Evolutionary conservation across 2,888 invertebrate genomes (phyloP).

Genomic region (Eupithecia inturbata): DNA sequence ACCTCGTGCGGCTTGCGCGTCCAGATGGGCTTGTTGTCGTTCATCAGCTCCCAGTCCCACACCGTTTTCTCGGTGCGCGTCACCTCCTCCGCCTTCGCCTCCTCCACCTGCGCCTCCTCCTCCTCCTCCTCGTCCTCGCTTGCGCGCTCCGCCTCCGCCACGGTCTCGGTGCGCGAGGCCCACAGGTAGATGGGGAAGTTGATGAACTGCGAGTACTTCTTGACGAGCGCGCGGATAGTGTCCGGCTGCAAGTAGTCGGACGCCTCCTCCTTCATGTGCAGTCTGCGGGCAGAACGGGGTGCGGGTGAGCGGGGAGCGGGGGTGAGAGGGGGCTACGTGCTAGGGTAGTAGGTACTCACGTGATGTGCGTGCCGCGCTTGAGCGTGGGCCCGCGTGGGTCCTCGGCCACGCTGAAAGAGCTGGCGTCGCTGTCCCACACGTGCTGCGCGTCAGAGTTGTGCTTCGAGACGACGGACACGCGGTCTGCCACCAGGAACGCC

Average conservation of each 20-base stretch:
- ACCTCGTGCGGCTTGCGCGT: slow-evolving; percentile 95
- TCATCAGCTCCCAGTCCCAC: slow-evolving; percentile 99
- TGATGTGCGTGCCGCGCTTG: slow-evolving; percentile 94
- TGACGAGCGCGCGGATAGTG: slow-evolving; percentile 94
- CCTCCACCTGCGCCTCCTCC: slow-evolving; percentile 86
- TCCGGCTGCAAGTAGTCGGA: slow-evolving; percentile 97
- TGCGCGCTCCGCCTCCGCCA: slow-evolving; percentile 45
- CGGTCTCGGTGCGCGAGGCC: slow-evolving; percentile 84
- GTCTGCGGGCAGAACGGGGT: slow-evolving; percentile 75
- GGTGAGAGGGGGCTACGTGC: not conserved
- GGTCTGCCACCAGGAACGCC: slow-evolving; percentile 97
- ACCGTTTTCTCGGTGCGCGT: slow-evolving; percentile 96
- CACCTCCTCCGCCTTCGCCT: slow-evolving; percentile 81
- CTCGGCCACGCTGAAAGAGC: slow-evolving; percentile 93
- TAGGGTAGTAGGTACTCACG: slow-evolving; percentile 67
- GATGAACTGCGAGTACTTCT: slow-evolving; percentile 99
- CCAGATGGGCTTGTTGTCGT: slow-evolving; percentile 99
- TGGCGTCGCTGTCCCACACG: slow-evolving; percentile 99
- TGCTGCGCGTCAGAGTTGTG: slow-evolving; percentile 97
- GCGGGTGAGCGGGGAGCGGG: slow-evolving; percentile 87
- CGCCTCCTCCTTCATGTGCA: slow-evolving; percentile 98
- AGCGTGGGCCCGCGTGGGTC: slow-evolving; percentile 98
- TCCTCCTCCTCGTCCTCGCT: slow-evolving; percentile 58
- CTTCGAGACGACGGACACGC: slow-evolving; percentile 97
- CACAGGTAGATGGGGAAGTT: slow-evolving; percentile 99